Evolutionary conservation across 2,888 invertebrate genomes (phyloP).

Genomic region (Strigamia crassipes): DNA sequence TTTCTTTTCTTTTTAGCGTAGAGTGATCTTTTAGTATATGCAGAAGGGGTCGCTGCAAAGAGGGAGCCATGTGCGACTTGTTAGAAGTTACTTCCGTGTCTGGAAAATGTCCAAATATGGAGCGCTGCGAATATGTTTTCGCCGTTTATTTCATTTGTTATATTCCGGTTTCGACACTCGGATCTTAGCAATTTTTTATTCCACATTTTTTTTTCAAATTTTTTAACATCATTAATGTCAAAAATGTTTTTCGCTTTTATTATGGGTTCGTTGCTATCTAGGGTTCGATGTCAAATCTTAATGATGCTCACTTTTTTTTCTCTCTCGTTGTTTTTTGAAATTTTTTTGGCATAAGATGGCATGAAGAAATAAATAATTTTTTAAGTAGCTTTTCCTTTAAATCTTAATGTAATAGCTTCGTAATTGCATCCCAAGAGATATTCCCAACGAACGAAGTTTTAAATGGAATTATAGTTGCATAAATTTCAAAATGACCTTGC

Average conservation of each 20-base stretch:
- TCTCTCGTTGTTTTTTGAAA: not conserved
- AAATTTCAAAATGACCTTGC: not conserved
- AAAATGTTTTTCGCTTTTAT: slow-evolving; percentile 17
- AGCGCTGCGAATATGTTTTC: slow-evolving; percentile 2
- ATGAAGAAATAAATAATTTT: not conserved
- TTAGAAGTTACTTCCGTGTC: not conserved
- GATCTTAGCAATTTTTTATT: slow-evolving; percentile 12
- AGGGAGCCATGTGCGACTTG: not conserved
- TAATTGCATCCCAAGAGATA: slow-evolving; percentile 1
- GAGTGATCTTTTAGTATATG: not conserved
- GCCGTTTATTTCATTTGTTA: not conserved
- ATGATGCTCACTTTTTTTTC: not conserved
- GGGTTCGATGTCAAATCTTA: slow-evolving; percentile 12
- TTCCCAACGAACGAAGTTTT: not conserved
- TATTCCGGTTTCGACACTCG: slow-evolving; percentile 18
- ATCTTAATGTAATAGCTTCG: not conserved
- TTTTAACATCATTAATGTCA: slow-evolving; percentile 6
- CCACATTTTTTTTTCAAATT: not conserved
- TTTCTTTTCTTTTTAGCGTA: not conserved
- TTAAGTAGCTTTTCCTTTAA: not conserved
- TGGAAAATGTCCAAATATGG: slow-evolving; percentile 16
- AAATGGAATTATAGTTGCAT: not conserved
- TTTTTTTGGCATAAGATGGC: not conserved
- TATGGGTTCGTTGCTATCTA: slow-evolving; percentile 16
- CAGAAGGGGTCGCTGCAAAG: not conserved